A percentile compares a stretch with the other conserved stretches of the same genome.
Conservation (phyloP, 2,113 vertebrate genomes). For the Gulo gulo region DNA sequence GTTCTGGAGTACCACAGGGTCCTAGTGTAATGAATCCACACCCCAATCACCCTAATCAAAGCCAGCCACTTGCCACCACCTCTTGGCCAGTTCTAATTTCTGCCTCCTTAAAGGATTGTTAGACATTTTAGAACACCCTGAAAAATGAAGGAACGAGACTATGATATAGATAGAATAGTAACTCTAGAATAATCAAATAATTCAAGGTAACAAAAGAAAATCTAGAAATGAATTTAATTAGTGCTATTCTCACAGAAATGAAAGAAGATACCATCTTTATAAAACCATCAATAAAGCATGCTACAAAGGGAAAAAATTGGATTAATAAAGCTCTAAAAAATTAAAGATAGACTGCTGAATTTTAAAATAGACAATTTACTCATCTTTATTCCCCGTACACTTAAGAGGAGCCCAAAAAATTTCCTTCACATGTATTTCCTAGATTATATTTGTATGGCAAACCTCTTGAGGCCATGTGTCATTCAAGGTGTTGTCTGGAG, state of each 20-base stretch:
- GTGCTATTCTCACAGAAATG: neutral
- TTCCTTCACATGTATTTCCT: neutral
- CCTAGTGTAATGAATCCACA: neutral
- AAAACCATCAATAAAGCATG: neutral
- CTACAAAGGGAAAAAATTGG: neutral
- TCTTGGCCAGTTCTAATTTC: neutral
- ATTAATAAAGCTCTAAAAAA: neutral
- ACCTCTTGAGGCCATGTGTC: neutral
- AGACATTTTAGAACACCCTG: neutral
- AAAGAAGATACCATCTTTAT: neutral
- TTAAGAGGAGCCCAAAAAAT: neutral
- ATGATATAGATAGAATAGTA: neutral
- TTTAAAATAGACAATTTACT: neutral
- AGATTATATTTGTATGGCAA: neutral
- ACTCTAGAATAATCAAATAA: neutral
- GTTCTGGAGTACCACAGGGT: neutral
- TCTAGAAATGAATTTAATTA: neutral
- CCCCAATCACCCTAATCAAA: neutral
- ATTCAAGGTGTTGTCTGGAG: neutral
- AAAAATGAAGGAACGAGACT: neutral
- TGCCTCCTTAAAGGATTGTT: neutral
- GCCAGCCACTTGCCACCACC: neutral
- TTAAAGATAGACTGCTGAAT: neutral
- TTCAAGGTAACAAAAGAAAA: neutral
- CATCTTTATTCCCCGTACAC: neutral